Evolutionary conservation across 2,797 vertebrate genomes (phyloP).

Genomic region (Acrossocheilus wenchowensis): DNA sequence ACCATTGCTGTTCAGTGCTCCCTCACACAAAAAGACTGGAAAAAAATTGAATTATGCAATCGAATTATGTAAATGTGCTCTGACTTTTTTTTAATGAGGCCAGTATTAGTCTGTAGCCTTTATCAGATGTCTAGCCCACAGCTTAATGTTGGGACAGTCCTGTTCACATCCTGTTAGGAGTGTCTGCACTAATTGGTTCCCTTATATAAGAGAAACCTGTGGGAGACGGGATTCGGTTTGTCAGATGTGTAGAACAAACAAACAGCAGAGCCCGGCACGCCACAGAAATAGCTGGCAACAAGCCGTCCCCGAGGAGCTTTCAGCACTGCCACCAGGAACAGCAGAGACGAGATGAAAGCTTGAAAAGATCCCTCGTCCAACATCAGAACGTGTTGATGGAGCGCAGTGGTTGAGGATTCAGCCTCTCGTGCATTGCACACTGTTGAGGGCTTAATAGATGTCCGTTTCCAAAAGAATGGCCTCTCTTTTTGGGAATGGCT

Average conservation of each 20-base stretch:
- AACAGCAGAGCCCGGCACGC: slow-evolving; percentile 39
- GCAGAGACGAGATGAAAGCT: slow-evolving; percentile 49
- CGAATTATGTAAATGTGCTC: slow-evolving; percentile 44
- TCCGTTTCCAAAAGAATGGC: neutral
- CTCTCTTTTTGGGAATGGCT: neutral
- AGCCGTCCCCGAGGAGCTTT: slow-evolving; percentile 42
- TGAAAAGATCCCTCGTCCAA: slow-evolving; percentile 13
- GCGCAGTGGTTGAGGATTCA: neutral
- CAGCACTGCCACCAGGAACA: slow-evolving; percentile 42
- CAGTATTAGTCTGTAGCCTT: slow-evolving; percentile 28
- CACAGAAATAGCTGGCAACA: slow-evolving; percentile 54
- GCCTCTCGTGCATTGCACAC: neutral
- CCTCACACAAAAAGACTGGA: neutral
- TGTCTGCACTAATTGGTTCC: slow-evolving; percentile 62
- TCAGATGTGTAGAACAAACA: slow-evolving; percentile 61
- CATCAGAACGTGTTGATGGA: slow-evolving; percentile 37
- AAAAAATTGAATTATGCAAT: slow-evolving; percentile 16
- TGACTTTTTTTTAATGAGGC: slow-evolving; percentile 22
- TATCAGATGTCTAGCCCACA: slow-evolving; percentile 37
- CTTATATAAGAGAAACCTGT: slow-evolving; percentile 66
- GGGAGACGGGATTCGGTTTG: slow-evolving; percentile 60
- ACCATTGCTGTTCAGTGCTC: neutral
- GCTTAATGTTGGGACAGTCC: slow-evolving; percentile 31
- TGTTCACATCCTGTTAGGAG: slow-evolving; percentile 57
- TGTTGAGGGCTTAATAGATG: slow-evolving; percentile 8